Evolutionary conservation across 2,888 invertebrate genomes (phyloP).

Genomic region (Ichneumoninae sp.): DNA sequence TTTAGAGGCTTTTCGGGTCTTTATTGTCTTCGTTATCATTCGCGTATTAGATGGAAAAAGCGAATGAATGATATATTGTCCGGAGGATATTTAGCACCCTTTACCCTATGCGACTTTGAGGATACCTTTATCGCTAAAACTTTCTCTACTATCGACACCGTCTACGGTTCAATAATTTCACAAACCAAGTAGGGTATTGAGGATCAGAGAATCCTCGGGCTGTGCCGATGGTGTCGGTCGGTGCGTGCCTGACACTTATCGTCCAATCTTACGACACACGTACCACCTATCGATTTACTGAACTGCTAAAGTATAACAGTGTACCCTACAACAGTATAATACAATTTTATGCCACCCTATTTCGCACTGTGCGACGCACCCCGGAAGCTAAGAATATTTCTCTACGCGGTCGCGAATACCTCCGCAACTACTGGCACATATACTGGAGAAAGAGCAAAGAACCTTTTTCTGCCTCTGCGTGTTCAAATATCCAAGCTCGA

Average conservation of each 20-base stretch:
- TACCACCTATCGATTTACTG: constrained; percentile 62
- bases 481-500: constrained; percentile 40
- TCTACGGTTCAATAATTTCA: constrained; percentile 44
- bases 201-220: constrained; percentile 9
- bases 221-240: constrained; percentile 29
- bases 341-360: constrained; percentile 38
- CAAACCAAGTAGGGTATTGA: constrained; percentile 37
- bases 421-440: neutral
- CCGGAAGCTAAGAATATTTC: constrained; percentile 64
- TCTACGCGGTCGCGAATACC: constrained; percentile 31
- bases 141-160: constrained; percentile 24
- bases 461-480: constrained; percentile 49
- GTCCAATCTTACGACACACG: constrained; percentile 64
- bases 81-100: no score
- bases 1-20: neutral
- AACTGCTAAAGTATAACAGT: constrained; percentile 57
- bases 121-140: constrained; percentile 18
- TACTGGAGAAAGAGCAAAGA: constrained; percentile 17
- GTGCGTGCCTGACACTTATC: constrained; percentile 64
- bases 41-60: neutral
- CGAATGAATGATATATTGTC: neutral
- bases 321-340: constrained; percentile 30
- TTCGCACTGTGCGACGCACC: constrained; percentile 33
- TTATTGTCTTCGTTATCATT: neutral
- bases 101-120: constrained; percentile 2